phyloP scores from a whole-genome alignment of 2,113 vertebrate genomes.

The Ageneiosus marmoratus region DNA sequence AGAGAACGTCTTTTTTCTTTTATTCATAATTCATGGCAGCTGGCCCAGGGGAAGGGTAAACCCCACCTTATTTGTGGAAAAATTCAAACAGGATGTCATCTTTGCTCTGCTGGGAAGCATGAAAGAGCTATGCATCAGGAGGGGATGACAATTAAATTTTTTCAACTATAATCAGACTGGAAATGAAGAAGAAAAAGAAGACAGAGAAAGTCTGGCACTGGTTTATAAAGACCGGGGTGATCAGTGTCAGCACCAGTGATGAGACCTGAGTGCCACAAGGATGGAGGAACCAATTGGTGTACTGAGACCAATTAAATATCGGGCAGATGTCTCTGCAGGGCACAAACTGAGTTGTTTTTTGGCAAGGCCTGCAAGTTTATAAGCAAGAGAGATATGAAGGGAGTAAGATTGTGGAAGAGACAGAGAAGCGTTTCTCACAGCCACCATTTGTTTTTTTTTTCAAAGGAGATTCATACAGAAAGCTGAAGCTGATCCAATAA shows the following conservation, averaged over 20 bases:
- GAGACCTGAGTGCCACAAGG: not conserved
- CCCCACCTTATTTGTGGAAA: not conserved
- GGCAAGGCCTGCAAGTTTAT: slow-evolving; percentile 28
- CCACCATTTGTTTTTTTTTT: slow-evolving; percentile 13
- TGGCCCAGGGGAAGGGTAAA: not conserved
- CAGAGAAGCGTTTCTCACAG: slow-evolving; percentile 3
- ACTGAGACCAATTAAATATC: slow-evolving; percentile 44
- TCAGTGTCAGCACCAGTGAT: not conserved
- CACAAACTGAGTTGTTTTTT: not conserved
- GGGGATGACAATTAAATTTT: not conserved
- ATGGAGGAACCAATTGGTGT: slow-evolving; percentile 12
- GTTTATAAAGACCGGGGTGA: not conserved
- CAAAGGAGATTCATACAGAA: slow-evolving; percentile 42
- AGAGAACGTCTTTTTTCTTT: not conserved
- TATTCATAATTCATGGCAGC: slow-evolving; percentile 31
- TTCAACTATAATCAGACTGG: not conserved
- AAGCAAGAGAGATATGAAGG: slow-evolving; percentile 2
- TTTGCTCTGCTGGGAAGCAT: not conserved
- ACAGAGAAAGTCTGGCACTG: not conserved
- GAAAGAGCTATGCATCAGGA: not conserved
- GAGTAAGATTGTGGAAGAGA: too few relatives aligned
- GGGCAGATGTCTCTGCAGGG: slow-evolving; percentile 13
- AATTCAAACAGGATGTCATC: slow-evolving; percentile 2
- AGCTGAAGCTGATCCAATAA: slow-evolving; percentile 53
- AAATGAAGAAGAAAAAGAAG: not conserved